Evolutionary conservation across 2,888 invertebrate genomes (phyloP), one percentile per base, ranked within the genome.

Genomic region (Cactoblastis cactorum): DNA sequence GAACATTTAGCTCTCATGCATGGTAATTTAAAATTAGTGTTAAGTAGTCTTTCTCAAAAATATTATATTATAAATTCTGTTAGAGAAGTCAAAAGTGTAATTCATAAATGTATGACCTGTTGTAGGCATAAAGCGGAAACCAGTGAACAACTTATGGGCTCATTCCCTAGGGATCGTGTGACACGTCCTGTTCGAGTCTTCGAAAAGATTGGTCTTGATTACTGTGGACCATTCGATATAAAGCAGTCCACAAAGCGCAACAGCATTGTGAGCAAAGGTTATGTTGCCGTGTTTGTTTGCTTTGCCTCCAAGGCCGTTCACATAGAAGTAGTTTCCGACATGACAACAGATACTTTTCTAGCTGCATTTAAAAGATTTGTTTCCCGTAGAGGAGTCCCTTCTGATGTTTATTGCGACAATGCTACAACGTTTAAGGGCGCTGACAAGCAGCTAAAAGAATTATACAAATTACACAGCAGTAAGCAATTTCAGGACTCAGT

Each of bases 1-100:
- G 53, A 56, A 22, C 53, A 56, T 33, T 32, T 53, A 9, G 24
- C 22, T 2, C 34, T 52, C 1, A 43, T 53, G 19, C 56, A 52
- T 47, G 53, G 37, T n/a, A 52, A 46, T 3, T 14, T 39, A 2
- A 50, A 48, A 33, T 15, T 53, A 9, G 38, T 50, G 8, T 19
- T 51, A 2, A 45, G 47, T 28, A 52, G 47, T 8, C 24, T 56
- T 17, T 34, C 32, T 8, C 45, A 46, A 38, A 50, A 32, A 14
- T 53, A 38, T 45, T 52, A 45, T 33, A 45, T 49, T 15, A 24
- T 56, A 9, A 50, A 50, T 33, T 33, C 45, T 3, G 49, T 48
- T 12, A 46, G 54, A 18, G 54, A 56, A 32, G 41, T 55, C 12
- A 48, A 51, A 43, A 24, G 15, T 17, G 35, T 48, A 28, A 9